Evolutionary conservation across 1,140 invertebrate species (phyloP), one percentile per base, ranked within the genome.

Genomic region (Nebria ingens): DNA sequence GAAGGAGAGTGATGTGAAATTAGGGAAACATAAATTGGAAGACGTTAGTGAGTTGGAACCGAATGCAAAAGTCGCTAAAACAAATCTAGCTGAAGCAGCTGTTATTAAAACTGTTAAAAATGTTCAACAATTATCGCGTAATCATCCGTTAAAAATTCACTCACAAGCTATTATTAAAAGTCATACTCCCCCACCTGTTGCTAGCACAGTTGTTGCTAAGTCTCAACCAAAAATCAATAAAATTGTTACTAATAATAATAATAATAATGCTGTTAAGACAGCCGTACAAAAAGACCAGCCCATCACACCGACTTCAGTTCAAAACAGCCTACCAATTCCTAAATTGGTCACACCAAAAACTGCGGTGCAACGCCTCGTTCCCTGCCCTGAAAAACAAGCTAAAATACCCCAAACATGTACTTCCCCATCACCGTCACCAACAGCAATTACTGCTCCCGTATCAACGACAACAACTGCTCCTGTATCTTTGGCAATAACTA

Each of bases 61-160:
- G 13, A 12, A 19, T 45, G 40, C 4, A 17, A 45, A 45, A 45
- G 17, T 45, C 15, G 17, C 17, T 9, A 45, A 45, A 45, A 9
- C 40, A 45, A 45, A 45, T 45, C 9, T 4, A 64, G 54, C 59
- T 58, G 12, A 60, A 58, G 1, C 13, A 57, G 6, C 65, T 68
- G 42, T 59, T 60, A 19, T 56, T 58, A n/a, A 64, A 67, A 60
- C 59, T 45, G 17, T 49, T 40, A 57, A 65, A 62, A 2, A 65
- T 66, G 21, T 53, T 63, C 15, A 68, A 66, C 40, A 65, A 68
- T 50, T 59, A 62, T 9, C 52, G 65, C n/a, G 69, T 64, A 74
- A 68, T 58, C 65, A 65, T 23, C 68, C 66, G 0, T 53, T 70
- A 45, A 70, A 69, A 53, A 66, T 62, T 45, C 65, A 68, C 52